Base-by-base conservation (phyloP, 2,797 vertebrate species). In the Tokudaia tokunoshimensis region DNA sequence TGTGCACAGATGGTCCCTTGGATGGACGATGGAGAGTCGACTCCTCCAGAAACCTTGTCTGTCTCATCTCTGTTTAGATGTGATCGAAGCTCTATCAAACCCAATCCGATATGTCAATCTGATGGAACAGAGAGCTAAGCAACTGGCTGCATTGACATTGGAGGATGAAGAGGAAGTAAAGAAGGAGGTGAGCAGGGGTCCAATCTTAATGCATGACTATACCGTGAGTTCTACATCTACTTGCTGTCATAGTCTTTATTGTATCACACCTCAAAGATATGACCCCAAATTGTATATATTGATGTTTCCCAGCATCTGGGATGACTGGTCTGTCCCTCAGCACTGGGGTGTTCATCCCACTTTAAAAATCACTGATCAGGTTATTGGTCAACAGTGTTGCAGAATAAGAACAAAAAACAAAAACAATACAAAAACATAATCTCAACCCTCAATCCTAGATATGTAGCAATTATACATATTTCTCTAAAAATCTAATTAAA, bases 111-210 rank as follows among this genome's bases (percentile, higher is more conserved):
- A 99, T 0, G 99, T 99, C 72, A 99, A 99, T 98, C 98, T 99
- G 98, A 99, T 99, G 99, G 99, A 99, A 97, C 99, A 99, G 98
- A 99, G 99, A 98, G 99, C 99, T 93, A 99, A 99, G 98, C 99
- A 99, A 91, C 98, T 99, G 97, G 99, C 99, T 26, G 99, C 99
- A 13, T 98, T 99, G 79, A 99, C 99, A 4, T 97, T 99, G 97
- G 99, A 99, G 97, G 99, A 99, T 96, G 99, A 99, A 96, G 99
- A 99, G 85, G 99, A 99, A 86, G 98, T 99, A 4, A 99, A 99
- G 97, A 99, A 99, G 98, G 99, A 99, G 99, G 99, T 99, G 97
- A 97, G 98, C 52, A 19, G 79, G 2, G 6, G 0, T 81, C 93
- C 52, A 44, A 34, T 26, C 29, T 29, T 81, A 34, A 37, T 59